phyloP scores from a whole-genome alignment of 2,888 invertebrate species.

The Drosophila lutescens region DNA sequence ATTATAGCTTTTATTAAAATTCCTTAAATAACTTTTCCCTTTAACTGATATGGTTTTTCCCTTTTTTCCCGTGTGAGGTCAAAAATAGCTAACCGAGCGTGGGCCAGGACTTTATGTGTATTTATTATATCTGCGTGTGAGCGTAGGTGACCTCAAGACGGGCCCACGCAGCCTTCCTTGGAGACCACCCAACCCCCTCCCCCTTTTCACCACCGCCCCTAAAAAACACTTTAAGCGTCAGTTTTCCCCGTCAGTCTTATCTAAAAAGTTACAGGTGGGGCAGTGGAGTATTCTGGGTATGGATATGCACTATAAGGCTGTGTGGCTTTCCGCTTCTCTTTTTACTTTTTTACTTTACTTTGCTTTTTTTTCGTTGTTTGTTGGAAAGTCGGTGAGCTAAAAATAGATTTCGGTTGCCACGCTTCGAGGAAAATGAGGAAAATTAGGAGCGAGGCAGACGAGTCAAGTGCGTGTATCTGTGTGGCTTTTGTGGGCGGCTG shows the following conservation, averaged over 20 bases:
- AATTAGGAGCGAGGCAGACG: conserved; percentile 46
- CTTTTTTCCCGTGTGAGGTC: background rate
- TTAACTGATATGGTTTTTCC: background rate
- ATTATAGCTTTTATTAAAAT: background rate
- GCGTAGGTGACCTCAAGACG: conserved; percentile 56
- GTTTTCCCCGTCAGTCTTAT: conserved; percentile 24
- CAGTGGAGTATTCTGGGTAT: conserved; percentile 11
- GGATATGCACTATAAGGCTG: conserved; percentile 3
- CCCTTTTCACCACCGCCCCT: too few species aligned
- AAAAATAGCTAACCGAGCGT: conserved; percentile 30
- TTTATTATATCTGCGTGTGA: conserved; percentile 1
- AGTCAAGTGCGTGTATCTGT: conserved; percentile 43
- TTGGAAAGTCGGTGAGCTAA: conserved; percentile 32
- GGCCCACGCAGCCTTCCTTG: conserved; percentile 51
- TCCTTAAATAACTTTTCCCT: background rate
- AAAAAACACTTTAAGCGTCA: conserved; percentile 60
- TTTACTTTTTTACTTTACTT: background rate
- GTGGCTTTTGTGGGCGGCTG: conserved; percentile 16
- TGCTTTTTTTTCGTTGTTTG: conserved; percentile 2
- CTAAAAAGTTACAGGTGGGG: conserved; percentile 42
- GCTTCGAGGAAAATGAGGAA: conserved; percentile 37
- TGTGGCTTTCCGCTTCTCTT: conserved; percentile 34
- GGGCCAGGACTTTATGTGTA: conserved; percentile 29
- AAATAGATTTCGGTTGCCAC: conserved; percentile 45
- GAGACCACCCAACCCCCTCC: conserved; percentile 3